phyloP scores from a whole-genome alignment of 53 echinoderm and acorn worm genomes.

The Echinarachnius parma region DNA sequence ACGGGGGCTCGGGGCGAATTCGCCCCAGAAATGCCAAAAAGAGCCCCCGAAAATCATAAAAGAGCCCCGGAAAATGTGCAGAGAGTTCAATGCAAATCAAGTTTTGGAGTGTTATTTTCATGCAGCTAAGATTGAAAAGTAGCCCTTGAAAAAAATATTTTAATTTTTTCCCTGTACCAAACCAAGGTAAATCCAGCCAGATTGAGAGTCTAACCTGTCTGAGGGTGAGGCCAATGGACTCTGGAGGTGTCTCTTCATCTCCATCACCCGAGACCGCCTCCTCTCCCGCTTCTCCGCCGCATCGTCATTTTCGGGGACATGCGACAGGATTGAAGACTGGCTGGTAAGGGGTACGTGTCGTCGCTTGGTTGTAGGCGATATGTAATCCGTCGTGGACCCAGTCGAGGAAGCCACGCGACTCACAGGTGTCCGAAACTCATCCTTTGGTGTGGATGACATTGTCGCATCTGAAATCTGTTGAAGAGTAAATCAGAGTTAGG shows the following conservation, averaged over 20 bases:
- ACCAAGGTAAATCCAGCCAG: too few species aligned
- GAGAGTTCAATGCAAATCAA: too few species aligned
- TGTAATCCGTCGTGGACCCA: conserved; percentile 64
- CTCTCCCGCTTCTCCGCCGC: conserved; percentile 82
- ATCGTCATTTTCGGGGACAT: conserved; percentile 87
- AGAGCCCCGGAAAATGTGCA: too few species aligned
- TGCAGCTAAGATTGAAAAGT: too few species aligned
- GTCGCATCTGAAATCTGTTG: background rate
- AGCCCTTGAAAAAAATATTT: too few species aligned
- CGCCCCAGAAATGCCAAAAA: too few species aligned
- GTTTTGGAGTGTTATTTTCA: too few species aligned
- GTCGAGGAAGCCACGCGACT: conserved; percentile 40
- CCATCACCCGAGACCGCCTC: conserved; percentile 86
- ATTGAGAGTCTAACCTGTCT: too few species aligned
- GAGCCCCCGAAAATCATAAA: too few species aligned
- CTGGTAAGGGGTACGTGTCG: conserved; percentile 56
- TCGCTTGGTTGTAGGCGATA: conserved; percentile 78
- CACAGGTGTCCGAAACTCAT: conserved; percentile 28
- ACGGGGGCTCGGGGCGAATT: too few species aligned
- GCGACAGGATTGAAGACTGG: conserved; percentile 58
- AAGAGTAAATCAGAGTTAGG: background rate
- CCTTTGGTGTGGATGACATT: conserved; percentile 21
- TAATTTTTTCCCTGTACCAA: too few species aligned
- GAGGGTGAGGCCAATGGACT: conserved; percentile 75
- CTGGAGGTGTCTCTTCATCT: conserved; percentile 84